These are phyloP conservation scores for Amphilophus citrinellus DNA, from an alignment of 2,113 vertebrate genomes.

Conservation along the genomic window DNA sequence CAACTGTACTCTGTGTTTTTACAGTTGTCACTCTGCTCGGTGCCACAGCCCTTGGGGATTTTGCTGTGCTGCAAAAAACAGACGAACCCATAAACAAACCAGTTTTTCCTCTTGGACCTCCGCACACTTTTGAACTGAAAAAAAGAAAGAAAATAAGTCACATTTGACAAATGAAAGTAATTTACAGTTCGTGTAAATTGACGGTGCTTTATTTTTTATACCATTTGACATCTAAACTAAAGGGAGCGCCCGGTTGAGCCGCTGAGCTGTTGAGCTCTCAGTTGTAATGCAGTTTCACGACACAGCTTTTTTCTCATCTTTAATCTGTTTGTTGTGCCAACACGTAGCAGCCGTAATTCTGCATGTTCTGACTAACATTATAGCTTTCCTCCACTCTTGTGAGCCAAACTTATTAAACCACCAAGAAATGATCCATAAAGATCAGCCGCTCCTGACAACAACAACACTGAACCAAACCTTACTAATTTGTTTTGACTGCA, in stretches of 20 bases:
- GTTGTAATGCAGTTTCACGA: neutral
- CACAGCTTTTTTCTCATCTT: neutral
- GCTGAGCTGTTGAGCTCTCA: neutral
- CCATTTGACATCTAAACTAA: neutral
- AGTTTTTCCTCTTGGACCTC: constrained; percentile 3
- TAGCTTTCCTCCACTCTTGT: neutral
- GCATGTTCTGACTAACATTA: neutral
- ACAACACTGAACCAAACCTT: constrained; percentile 13
- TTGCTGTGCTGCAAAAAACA: neutral
- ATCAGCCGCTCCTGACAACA: constrained; percentile 15
- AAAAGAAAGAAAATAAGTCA: neutral
- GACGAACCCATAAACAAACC: constrained; percentile 10
- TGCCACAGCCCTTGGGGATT: constrained; percentile 52
- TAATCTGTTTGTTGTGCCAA: neutral
- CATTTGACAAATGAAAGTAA: neutral
- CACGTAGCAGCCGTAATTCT: neutral
- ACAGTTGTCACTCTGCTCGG: constrained; percentile 64
- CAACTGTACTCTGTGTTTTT: constrained; percentile 56
- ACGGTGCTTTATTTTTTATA: neutral
- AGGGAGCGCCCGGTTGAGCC: neutral
- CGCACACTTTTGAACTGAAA: neutral
- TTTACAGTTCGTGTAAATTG: neutral
- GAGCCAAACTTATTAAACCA: constrained; percentile 28
- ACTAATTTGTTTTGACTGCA: constrained; percentile 43
- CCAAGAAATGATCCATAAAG: constrained; percentile 15